phyloP scores from a whole-genome alignment of 2,113 vertebrate genomes.

The Tautogolabrus adspersus region DNA sequence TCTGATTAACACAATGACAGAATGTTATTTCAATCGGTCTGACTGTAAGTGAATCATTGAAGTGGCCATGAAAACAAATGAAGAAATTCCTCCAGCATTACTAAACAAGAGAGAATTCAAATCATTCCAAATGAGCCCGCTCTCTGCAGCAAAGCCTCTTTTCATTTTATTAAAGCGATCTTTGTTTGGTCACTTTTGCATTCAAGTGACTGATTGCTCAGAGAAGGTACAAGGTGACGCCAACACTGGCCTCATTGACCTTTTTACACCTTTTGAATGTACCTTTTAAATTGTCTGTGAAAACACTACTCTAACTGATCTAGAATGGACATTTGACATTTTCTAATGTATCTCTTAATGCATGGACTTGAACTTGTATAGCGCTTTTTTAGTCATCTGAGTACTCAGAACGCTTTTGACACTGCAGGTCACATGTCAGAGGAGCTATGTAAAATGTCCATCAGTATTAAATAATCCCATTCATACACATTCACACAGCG shows the following conservation, averaged over 20 bases:
- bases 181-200: neutral
- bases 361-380: neutral
- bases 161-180: neutral
- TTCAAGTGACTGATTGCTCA: neutral
- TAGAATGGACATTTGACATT: neutral
- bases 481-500: no score
- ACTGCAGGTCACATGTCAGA: no score
- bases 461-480: no score
- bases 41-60: neutral
- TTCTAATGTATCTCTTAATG: conserved; percentile 7
- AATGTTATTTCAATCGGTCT: neutral
- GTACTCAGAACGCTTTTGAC: no score
- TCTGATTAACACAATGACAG: neutral
- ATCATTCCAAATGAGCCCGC: neutral
- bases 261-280: no score
- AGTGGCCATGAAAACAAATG: neutral
- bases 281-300: neutral
- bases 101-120: neutral
- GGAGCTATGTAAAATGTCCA: no score
- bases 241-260: neutral
- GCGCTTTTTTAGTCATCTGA: no score
- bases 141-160: neutral
- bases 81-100: neutral
- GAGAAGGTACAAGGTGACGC: fast-evolving
- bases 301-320: neutral